Evolutionary conservation across 2,113 vertebrate genomes (phyloP).

Genomic region (Scortum barcoo): DNA sequence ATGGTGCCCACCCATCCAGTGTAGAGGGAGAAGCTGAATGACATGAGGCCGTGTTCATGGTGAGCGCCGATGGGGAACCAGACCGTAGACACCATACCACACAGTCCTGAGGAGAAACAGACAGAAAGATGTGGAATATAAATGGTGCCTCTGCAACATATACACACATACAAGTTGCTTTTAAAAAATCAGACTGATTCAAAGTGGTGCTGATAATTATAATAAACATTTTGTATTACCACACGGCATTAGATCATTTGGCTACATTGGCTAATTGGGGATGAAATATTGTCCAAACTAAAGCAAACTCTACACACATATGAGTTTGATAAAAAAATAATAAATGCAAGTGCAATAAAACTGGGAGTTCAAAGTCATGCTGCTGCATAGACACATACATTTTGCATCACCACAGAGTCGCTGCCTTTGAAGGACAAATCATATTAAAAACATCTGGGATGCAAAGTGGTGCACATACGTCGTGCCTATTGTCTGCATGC

Average conservation of each 20-base stretch:
- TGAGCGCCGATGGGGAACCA: slow-evolving; percentile 96
- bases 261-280: background rate
- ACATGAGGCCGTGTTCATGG: slow-evolving; percentile 90
- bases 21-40: slow-evolving; percentile 96
- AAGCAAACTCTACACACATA: background rate
- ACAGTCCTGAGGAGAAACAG: slow-evolving; percentile 85
- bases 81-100: slow-evolving; percentile 91
- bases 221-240: background rate
- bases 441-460: background rate
- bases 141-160: background rate
- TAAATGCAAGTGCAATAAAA: too few relatives aligned
- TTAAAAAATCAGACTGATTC: background rate
- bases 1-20: slow-evolving; percentile 93
- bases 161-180: background rate
- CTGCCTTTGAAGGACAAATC: background rate
- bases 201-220: background rate
- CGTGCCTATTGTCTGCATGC: background rate
- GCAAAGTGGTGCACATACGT: slow-evolving; percentile 1
- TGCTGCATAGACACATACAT: background rate
- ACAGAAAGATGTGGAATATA: background rate
- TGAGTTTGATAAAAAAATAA: background rate
- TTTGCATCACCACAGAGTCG: background rate
- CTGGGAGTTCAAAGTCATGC: background rate
- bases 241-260: background rate
- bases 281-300: slow-evolving; percentile 6